Base-by-base conservation (phyloP, 2,113 vertebrate genomes). In the Lepisosteus osseus region DNA sequence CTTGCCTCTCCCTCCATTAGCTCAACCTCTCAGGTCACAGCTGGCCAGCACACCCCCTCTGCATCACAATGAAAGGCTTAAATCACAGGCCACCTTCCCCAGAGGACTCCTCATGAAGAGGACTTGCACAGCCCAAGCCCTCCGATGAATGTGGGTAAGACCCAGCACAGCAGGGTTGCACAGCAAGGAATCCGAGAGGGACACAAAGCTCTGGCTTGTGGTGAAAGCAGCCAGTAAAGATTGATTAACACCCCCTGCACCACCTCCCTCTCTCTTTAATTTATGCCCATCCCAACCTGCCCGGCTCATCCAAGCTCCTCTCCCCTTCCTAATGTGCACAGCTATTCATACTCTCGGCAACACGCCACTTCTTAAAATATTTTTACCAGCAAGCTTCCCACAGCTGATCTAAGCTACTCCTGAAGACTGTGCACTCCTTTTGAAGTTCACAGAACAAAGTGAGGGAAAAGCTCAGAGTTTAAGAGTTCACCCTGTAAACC, bases 11-110 rank as follows among this genome's bases (percentile, higher is more conserved):
- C 68, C 9, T 40, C 54, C 71, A 84, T 85, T 79, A 82, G 79
- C 73, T 85, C 80, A 84, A 62, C 29, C 63, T 80, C 78, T 72
- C 70, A 72, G 69, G 74, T 76, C 75, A 75, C 29, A 63, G 61
- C 71, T 73, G 76, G 81, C 72, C 79, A 68, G 64, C 47, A n/a
- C 77, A 74, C 65, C 68, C 6, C 73, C 51, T 12, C 43, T 59
- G 44, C 43, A 67, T 59, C 11, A 71, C 54, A 77, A 68, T 54
- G 66, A 61, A 55, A 44, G 17, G 45, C 59, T 63, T 67, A 68
- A 77, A 68, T 61, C 56, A 63, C 69, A 44, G 66, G 17, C 29
- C 55, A 14, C 55, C 65, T 47, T 7, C 67, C 61, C 15, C 47
- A 54, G 45, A 61, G 65, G 59, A 61, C 43, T 11, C 41, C 44